Base-by-base conservation (phyloP, 2,113 vertebrate genomes). In the Craseonycteris thonglongyai region DNA sequence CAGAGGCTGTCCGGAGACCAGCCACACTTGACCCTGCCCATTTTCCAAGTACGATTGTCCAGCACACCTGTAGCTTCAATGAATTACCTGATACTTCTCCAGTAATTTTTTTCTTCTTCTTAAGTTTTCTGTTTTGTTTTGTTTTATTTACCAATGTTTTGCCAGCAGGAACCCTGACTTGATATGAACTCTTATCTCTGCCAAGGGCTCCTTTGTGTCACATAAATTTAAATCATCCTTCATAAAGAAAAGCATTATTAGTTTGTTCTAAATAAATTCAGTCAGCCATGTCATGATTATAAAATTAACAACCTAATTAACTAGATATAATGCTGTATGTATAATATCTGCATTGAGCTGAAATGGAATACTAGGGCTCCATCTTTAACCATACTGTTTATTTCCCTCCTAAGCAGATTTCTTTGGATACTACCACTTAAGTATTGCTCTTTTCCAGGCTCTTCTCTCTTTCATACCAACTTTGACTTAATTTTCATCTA, bases 151-250 rank as follows among this genome's bases (percentile, higher is more conserved):
- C 14, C 28, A 4, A 9, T 59, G 11, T 51, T 95, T 94, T 91
- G 21, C 4, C 54, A 66, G 11, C 11, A 83, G 40, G 13, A 71
- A 45, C 2, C 16, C n/a, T 89, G 54, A 91, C n/a, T 26, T 82
- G 65, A 75, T 66, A 42, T 16, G 65, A 94, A 89, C 7, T 65
- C 19, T 0, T 47, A 35, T 87, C 35, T 66, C 19, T 89, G 85
- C 93, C 49, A 74, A 51, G 14, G 26, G 6, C 1, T 63, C 7
- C 51, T 89, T 95, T 22, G 24, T 95, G 83, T 87, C n/a, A 65
- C 49, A 91, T 91, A 91, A 75, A 96, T 96, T 95, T 95, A 97
- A 96, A 96, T 35, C 87, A 87, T 92, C 65, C 79, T 94, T 96
- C 93, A 87, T 95, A 96, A 96, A 65, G 35, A 83, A 93, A 80